A percentile compares a stretch with the other conserved stretches of the same genome.
phyloP scores from a whole-genome alignment of 2,888 invertebrate species.

The Malthinus seriepunctatus region DNA sequence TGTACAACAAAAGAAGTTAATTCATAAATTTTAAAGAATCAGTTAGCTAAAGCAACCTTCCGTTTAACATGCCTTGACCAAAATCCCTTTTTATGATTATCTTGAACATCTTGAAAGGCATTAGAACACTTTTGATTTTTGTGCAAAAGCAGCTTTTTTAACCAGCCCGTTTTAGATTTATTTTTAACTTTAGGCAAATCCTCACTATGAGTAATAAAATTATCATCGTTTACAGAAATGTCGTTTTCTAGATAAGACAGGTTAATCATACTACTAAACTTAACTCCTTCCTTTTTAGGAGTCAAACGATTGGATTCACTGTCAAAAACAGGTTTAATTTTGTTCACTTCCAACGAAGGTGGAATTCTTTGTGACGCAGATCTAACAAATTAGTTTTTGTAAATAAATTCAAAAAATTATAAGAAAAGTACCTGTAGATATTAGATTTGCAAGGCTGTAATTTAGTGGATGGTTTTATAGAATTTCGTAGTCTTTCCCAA shows the following conservation, averaged over 20 bases:
- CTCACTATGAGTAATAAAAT: slow-evolving; percentile 36
- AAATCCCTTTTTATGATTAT: slow-evolving; percentile 29
- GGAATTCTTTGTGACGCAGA: not conserved
- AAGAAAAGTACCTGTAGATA: slow-evolving; percentile 1
- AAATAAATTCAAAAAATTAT: not conserved
- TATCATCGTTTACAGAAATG: slow-evolving; percentile 28
- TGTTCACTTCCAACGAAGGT: not conserved
- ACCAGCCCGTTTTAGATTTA: slow-evolving; percentile 31
- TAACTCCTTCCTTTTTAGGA: slow-evolving; percentile 36
- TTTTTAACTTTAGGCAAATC: slow-evolving; percentile 34
- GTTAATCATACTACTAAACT: slow-evolving; percentile 41
- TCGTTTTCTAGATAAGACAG: slow-evolving; percentile 33
- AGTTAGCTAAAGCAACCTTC: slow-evolving; percentile 25
- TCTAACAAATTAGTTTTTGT: not conserved
- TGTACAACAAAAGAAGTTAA: too few species aligned
- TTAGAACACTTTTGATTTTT: slow-evolving; percentile 21
- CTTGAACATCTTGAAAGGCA: slow-evolving; percentile 13
- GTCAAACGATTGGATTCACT: slow-evolving; percentile 41
- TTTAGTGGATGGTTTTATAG: slow-evolving; percentile 49
- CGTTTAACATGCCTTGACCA: slow-evolving; percentile 18
- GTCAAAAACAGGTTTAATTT: not conserved
- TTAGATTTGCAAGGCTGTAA: not conserved
- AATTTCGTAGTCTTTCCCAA: slow-evolving; percentile 69
- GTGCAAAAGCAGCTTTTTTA: slow-evolving; percentile 33
- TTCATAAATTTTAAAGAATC: not conserved